A percentile compares a stretch with the other conserved stretches of the same genome.
Conservation (phyloP, 2,113 vertebrate species). For the Fregetta grallaria region DNA sequence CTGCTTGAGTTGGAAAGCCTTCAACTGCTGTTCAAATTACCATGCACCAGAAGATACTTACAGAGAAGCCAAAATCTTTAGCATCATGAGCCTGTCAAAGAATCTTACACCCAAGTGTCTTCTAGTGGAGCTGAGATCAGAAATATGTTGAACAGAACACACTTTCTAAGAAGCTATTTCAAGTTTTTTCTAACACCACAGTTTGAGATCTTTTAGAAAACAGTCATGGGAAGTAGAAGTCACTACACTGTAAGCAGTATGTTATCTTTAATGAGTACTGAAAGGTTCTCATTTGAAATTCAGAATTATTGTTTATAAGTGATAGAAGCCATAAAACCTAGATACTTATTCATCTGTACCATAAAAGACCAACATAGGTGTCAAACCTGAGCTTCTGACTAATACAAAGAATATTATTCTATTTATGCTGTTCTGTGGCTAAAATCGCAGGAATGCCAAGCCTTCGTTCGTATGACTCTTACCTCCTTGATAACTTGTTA, state of each 20-base stretch:
- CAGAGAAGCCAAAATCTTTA: not conserved
- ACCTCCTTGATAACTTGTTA: not conserved
- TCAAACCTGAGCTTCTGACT: not conserved
- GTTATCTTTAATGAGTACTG: not conserved
- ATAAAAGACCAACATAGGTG: not conserved
- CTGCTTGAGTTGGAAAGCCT: not conserved
- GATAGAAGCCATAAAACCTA: not conserved
- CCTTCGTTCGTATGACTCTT: not conserved
- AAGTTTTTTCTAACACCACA: not conserved
- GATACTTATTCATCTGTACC: not conserved
- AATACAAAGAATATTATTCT: not conserved
- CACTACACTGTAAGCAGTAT: not conserved
- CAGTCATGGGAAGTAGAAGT: not conserved
- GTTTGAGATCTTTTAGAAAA: not conserved
- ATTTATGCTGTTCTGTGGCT: not conserved
- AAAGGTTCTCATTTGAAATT: not conserved
- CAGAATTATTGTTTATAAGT: not conserved
- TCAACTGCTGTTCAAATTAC: not conserved
- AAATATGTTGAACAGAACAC: not conserved
- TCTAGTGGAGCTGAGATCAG: not conserved
- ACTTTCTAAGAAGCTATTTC: not conserved
- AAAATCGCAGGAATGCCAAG: not conserved
- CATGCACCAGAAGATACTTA: not conserved
- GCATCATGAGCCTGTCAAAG: not conserved
- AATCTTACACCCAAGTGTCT: not conserved